Evolutionary conservation across 2,797 vertebrate species (phyloP), one percentile per base, ranked within the genome.

Genomic region (Diglossa cyanea): DNA sequence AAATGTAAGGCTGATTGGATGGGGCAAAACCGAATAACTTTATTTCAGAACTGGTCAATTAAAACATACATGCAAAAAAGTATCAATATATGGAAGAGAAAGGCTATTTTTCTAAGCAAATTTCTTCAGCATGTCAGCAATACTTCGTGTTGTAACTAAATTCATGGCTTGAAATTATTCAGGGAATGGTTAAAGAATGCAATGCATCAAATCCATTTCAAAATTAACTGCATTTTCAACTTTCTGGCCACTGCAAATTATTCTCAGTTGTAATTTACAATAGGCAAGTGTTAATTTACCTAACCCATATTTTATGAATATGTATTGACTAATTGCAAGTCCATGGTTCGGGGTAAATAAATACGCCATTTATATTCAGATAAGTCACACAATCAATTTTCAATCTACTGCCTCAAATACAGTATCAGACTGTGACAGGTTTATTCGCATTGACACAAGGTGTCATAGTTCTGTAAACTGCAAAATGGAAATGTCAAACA

Each of bases 281-380:
- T 83, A 90, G 48, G 48, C 70, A 93, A 94, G 45, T 88, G 94
- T 91, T 97, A 97, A 96, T 97, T 96, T 97, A 88, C 70, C 82
- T 95, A 90, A 87, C 75, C 76, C 71, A 51, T 94, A 94, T 95
- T 97, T 97, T 96, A 96, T 91, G 83, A 96, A 95, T 95, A 97
- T 92, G 82, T 96, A 96, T 94, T 88, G 74, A 97, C 90, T 96
- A 97, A 96, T 95, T 88, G 75, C 80, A 95, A 68, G 30, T 54
- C 83, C 86, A 86, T 28, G 67, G 78, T 78, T 87, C 16, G 3
- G 48, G 66, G 40, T 86, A 96, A 96, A 97, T 95, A 96, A 97
- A 96, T 90, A 70, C 0, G 1, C 85, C n/a, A 94, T 89, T 95
- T 96, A 95, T 94, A 96, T 74, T 94, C 95, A 85, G 23, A 53